Evolutionary conservation across 2,113 vertebrate species (phyloP), one percentile per base, ranked within the genome.

Genomic region (Amphiprion ocellaris): DNA sequence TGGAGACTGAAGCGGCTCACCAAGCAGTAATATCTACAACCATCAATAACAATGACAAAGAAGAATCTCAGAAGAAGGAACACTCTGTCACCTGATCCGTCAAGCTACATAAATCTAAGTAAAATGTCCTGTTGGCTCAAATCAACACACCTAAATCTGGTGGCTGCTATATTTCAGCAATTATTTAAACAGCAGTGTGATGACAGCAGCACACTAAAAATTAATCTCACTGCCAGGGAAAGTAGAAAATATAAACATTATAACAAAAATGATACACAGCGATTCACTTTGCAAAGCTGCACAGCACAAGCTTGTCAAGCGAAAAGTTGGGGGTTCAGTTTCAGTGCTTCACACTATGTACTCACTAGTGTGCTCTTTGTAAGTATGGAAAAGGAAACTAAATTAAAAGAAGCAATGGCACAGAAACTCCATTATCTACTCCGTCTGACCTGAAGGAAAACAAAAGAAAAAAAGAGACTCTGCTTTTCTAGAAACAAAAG

Each of bases 231-330:
- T 41, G 37, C 24, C 17, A 7, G 28, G 24, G n/a, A 53, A 68
- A 44, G 10, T 72, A 50, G 69, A 26, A 52, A 68, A 69, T 47
- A 76, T 23, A 75, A 73, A 86, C 46, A 41, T 12, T 3, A 56
- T n/a, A 37, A 10, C 41, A 41, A 24, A 33, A 37, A 55, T 19
- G 46, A 71, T 52, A 33, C 75, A 85, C 58, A 64, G 78, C 58
- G 77, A 79, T 50, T 37, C 16, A 50, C 61, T 81, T 26, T 60
- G 58, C 10, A 5, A 59, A 74, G 69, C 23, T 64, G 56, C 68
- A 73, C 49, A 21, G 23, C 21, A 0, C 24, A 33, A 77, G 67
- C 47, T 65, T 11, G 52, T 69, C 4, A 26, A 69, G 66, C 33
- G 41, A n/a, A 79, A 5, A 44, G 55, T 41, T 15, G 52, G 53